Evolutionary conservation across 2,113 vertebrate species (phyloP).

Genomic region (Desmodus rotundus): DNA sequence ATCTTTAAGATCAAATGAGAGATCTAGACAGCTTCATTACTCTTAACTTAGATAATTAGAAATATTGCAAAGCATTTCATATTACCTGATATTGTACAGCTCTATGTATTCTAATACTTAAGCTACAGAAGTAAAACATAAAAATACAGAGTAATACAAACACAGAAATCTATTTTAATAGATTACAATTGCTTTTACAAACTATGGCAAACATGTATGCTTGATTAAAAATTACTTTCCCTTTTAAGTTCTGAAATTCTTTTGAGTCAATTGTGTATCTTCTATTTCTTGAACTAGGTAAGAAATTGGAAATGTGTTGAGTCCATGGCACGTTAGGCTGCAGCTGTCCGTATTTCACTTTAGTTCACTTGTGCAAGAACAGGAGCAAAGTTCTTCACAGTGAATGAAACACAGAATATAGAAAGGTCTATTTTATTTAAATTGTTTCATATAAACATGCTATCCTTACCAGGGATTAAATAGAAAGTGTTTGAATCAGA

Average conservation of each 20-base stretch:
- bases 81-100: background rate
- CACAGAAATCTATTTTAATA: background rate
- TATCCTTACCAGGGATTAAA: background rate
- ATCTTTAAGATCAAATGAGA: background rate
- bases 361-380: background rate
- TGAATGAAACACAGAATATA: background rate
- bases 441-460: background rate
- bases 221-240: background rate
- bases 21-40: background rate
- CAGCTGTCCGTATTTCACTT: background rate
- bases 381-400: background rate
- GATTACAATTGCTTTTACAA: background rate
- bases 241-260: background rate
- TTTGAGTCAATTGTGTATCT: background rate
- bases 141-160: background rate
- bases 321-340: background rate
- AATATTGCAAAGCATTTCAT: background rate
- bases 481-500: background rate
- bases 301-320: background rate
- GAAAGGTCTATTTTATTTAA: background rate
- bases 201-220: background rate
- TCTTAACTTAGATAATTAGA: background rate
- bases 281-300: background rate
- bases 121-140: background rate
- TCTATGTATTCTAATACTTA: background rate